phyloP scores from a whole-genome alignment of 2,113 vertebrate genomes.

The Passer domesticus region DNA sequence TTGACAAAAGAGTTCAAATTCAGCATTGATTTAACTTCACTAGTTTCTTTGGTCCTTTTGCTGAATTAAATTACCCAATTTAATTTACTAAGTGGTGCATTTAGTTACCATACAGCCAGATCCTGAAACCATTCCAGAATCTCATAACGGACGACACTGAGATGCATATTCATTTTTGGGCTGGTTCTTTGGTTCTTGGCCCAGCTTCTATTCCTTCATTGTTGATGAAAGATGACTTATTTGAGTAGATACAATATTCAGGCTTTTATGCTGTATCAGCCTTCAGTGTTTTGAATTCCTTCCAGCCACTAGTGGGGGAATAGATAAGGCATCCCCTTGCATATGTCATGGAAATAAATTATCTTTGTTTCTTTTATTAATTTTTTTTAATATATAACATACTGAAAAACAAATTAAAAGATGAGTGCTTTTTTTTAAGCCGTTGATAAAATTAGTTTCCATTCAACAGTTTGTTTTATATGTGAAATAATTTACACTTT shows the following conservation, averaged over 20 bases:
- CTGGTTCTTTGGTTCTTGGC: not conserved
- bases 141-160: not conserved
- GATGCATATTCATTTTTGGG: not conserved
- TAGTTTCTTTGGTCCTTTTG: not conserved
- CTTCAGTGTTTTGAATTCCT: not conserved
- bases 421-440: accelerated
- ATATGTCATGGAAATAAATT: not conserved
- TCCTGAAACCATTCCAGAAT: not conserved
- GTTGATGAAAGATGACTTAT: not conserved
- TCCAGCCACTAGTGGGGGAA: not conserved
- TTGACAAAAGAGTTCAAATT: not conserved
- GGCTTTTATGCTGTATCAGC: not conserved
- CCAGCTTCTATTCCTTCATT: not conserved
- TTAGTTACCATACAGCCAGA: not conserved
- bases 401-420: not conserved
- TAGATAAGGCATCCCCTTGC: not conserved
- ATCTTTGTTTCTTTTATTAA: not conserved
- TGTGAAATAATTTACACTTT: not conserved
- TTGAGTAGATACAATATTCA: not conserved
- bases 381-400: not conserved
- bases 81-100: not conserved
- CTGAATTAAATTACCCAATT: not conserved
- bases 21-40: not conserved
- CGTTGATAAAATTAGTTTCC: not conserved
- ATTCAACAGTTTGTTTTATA: not conserved